Percentiles rank a stretch among this genome's conserved stretches.
Evolutionary conservation across 2,888 invertebrate species (phyloP).

Genomic region (Drosophila suboccidentalis): DNA sequence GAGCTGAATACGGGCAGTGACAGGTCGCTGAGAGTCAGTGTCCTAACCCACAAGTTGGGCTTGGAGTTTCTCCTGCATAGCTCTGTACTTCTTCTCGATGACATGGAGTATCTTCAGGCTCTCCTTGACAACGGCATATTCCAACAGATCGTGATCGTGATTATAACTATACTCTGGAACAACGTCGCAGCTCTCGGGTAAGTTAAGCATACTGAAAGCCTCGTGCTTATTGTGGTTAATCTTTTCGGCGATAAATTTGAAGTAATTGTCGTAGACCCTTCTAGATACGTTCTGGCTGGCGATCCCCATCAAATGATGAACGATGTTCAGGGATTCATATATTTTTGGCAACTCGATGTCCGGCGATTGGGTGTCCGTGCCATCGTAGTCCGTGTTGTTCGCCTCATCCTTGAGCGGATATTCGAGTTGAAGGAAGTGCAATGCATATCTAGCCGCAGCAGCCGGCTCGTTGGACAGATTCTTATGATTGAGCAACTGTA

Average conservation of each 20-base stretch:
- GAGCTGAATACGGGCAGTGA: neutral
- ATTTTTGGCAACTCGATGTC: slow-evolving; percentile 57
- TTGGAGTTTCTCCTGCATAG: slow-evolving; percentile 8
- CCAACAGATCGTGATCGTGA: neutral
- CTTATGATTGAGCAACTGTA: neutral
- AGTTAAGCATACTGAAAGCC: neutral
- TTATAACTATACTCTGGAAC: neutral
- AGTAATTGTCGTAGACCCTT: accelerated
- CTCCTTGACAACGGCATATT: slow-evolving; percentile 40
- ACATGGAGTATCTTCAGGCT: slow-evolving; percentile 38
- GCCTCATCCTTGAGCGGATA: slow-evolving; percentile 38
- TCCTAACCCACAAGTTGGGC: neutral
- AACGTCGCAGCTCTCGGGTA: neutral
- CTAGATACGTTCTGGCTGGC: accelerated
- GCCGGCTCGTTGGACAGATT: neutral
- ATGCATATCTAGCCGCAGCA: neutral
- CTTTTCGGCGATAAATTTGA: neutral
- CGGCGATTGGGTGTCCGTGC: neutral
- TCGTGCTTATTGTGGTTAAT: neutral
- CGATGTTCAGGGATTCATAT: slow-evolving; percentile 45
- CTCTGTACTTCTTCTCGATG: slow-evolving; percentile 33
- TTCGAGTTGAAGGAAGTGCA: slow-evolving; percentile 5
- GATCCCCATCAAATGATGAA: slow-evolving; percentile 23
- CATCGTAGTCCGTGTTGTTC: neutral
- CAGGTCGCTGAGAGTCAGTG: neutral